These are phyloP conservation scores for Caenorhabditis doughertyi DNA, from an alignment of 2,888 invertebrate genomes.

Conservation along the genomic window DNA sequence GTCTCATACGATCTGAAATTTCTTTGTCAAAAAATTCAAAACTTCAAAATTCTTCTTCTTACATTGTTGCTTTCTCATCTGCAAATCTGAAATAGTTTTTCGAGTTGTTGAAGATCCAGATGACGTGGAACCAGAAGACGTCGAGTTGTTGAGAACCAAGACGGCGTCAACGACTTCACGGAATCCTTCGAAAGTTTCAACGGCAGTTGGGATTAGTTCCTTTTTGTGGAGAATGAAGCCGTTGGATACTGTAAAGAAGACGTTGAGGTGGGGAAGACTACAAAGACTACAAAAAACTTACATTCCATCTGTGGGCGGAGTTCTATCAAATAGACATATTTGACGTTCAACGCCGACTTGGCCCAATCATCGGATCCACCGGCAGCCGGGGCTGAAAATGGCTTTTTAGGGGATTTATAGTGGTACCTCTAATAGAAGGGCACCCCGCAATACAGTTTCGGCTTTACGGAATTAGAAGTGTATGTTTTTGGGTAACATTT, in stretches of 20 bases:
- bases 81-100: slow-evolving; percentile 62
- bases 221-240: slow-evolving; percentile 82
- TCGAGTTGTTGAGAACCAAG: slow-evolving; percentile 66
- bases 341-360: slow-evolving; percentile 78
- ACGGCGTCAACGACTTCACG: slow-evolving; percentile 80
- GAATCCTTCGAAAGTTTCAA: slow-evolving; percentile 81
- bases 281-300: too few species aligned
- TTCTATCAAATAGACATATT: slow-evolving; percentile 82
- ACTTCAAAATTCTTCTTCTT: slow-evolving; percentile 19
- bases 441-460: too few species aligned
- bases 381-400: slow-evolving; percentile 75
- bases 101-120: slow-evolving; percentile 43
- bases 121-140: slow-evolving; percentile 37
- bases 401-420: background rate
- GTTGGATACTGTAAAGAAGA: slow-evolving; percentile 73
- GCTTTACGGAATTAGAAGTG: too few species aligned
- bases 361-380: slow-evolving; percentile 82
- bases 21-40: too few species aligned
- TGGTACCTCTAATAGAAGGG: too few species aligned
- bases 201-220: slow-evolving; percentile 81
- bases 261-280: background rate
- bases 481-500: too few species aligned
- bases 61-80: slow-evolving; percentile 69
- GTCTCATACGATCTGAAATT: slow-evolving; percentile 50
- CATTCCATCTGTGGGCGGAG: slow-evolving; percentile 79